Base-by-base conservation (phyloP, 2,797 vertebrate species). In the Moxostoma hubbsi region DNA sequence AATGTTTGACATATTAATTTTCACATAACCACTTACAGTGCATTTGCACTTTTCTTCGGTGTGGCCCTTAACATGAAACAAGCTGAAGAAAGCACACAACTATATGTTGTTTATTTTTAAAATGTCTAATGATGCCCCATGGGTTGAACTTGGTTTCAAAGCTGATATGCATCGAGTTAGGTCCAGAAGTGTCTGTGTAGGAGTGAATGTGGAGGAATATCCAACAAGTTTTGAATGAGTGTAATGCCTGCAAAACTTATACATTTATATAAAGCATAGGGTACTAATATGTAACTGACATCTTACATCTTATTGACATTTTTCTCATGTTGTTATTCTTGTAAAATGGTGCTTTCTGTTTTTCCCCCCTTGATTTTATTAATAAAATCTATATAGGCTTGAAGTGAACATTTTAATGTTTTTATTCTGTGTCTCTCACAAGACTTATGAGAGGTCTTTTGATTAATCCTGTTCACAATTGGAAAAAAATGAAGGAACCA, bases 401-500 rank as follows among this genome's bases (percentile, higher is more conserved):
- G 49, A 58, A 70, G 62, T 51, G 46, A 36, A 36, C 36, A 36
- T 36, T 36, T 36, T 36, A 36, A 36, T 36, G 36, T 36, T 36
- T 36, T 36, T 36, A 36, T 36, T 36, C 36, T 36, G 70, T 67
- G 47, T 73, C 13, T 36, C 24, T 24, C 24, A 24, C 3, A 49
- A 59, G 53, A 76, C 13, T 62, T 51, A 46, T 69, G 24, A 77
- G 50, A 24, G 57, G 49, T 69, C n/a, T 63, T 54, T 47, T 51
- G 58, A 70, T 63, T 24, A 78, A 61, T 77, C 58, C 57, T 73
- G 58, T 62, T 77, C 65, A 68, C 54, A 77, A 61, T 43, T 77
- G 5, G 82, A 87, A 81, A 77, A 71, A 36, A 89, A 88, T 87
- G 58, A 85, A 89, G 81, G 81, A 85, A 81, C 75, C 61, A 61